phyloP scores from a whole-genome alignment of 2,888 invertebrate species.

The Tridacna crocea region DNA sequence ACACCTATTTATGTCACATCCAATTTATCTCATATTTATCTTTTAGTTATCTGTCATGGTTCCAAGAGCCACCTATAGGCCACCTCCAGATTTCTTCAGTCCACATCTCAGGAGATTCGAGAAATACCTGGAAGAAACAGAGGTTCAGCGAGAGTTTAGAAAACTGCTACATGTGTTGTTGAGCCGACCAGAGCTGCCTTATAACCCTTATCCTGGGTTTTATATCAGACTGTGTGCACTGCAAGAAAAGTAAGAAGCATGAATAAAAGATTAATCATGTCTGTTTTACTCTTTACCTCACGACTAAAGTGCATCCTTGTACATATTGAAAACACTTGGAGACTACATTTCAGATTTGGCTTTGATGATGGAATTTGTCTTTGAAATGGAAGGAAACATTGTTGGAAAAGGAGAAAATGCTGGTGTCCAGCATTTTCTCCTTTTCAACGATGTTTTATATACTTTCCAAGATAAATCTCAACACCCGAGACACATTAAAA shows the following conservation, averaged over 20 bases:
- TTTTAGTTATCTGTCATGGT: constrained; percentile 48
- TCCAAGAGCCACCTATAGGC: constrained; percentile 57
- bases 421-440: neutral
- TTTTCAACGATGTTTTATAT: neutral
- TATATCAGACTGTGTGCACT: constrained; percentile 69
- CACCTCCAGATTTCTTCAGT: constrained; percentile 59
- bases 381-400: too few relatives aligned
- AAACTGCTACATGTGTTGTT: constrained; percentile 69
- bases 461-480: too few relatives aligned
- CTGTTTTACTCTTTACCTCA: too few relatives aligned
- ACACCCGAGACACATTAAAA: too few relatives aligned
- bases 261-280: too few relatives aligned
- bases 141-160: constrained; percentile 72
- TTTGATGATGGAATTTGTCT: too few relatives aligned
- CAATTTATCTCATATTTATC: too few relatives aligned
- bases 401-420: constrained; percentile 1
- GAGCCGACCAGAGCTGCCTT: constrained; percentile 74
- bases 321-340: too few relatives aligned
- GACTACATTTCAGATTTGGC: too few relatives aligned
- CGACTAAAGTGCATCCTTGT: too few relatives aligned
- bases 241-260: constrained; percentile 71
- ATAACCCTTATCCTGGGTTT: constrained; percentile 81
- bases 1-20: too few relatives aligned
- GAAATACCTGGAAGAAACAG: constrained; percentile 74
- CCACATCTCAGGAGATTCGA: constrained; percentile 61